Evolutionary conservation across 2,113 vertebrate species (phyloP).

Genomic region (Garra rufa): DNA sequence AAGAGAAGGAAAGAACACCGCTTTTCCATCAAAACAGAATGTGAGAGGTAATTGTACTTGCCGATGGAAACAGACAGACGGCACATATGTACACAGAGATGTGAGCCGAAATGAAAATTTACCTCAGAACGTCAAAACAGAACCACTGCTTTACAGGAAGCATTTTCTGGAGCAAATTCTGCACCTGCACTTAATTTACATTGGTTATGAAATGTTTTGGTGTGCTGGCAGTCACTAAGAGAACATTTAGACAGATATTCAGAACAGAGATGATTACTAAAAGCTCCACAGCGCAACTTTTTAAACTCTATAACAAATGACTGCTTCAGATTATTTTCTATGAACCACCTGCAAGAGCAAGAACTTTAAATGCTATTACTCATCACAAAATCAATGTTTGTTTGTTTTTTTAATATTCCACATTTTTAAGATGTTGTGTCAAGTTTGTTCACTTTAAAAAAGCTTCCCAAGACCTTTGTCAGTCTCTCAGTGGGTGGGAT

Average conservation of each 20-base stretch:
- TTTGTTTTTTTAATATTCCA: not conserved
- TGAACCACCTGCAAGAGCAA: slow-evolving; percentile 1
- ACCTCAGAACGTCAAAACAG: slow-evolving; percentile 18
- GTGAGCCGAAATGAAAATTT: slow-evolving; percentile 7
- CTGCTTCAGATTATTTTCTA: not conserved
- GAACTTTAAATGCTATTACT: not conserved
- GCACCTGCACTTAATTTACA: slow-evolving; percentile 34
- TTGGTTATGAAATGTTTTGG: not conserved
- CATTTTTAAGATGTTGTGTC: not conserved
- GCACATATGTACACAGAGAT: not conserved
- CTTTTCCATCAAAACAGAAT: slow-evolving; percentile 46
- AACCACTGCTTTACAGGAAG: not conserved
- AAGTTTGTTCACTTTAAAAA: not conserved
- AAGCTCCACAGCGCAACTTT: not conserved
- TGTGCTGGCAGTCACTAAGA: not conserved
- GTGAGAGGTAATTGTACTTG: slow-evolving; percentile 31
- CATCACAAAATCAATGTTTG: not conserved
- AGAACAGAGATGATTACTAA: not conserved
- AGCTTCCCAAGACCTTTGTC: not conserved
- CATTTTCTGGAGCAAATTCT: slow-evolving; percentile 11
- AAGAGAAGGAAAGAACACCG: slow-evolving; percentile 25
- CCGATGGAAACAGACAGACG: slow-evolving; percentile 15
- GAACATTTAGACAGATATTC: not conserved
- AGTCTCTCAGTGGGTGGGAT: not conserved
- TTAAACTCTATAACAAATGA: not conserved